Evolutionary conservation across 2,888 invertebrate genomes (phyloP), one percentile per base, ranked within the genome.

Genomic region (Lepidocyrtinus sp.): DNA sequence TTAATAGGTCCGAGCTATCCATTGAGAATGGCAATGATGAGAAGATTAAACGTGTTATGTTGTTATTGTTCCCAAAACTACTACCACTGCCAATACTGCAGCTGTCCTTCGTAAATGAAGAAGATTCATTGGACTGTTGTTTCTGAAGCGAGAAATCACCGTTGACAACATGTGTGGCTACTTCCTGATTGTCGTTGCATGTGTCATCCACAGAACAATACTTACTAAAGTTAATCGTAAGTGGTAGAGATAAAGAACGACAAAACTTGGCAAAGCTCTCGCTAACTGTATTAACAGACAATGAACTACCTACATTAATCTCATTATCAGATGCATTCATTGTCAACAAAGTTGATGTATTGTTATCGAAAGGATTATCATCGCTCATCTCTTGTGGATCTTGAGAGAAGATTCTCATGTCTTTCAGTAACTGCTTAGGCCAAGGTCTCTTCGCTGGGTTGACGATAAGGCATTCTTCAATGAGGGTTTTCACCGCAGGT

Each of bases 401-500:
- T 17, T 81, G 80, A 26, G 70, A 63, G 70, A 84, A 84, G 70
- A 84, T 83, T 63, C 78, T 61, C 12, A 59, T 68, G 71, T 83
- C 81, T 68, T 83, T 76, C 61, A 87, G 73, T 2, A 87, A 59
- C 17, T 80, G 74, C 68, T 82, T 82, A 19, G 86, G 81, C 73
- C 83, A 83, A 2, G 82, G 84, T 68, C 87, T 75, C 36, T 79
- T 81, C 2, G 64, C 36, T n/a, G 85, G 82, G 61, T 84, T 74
- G 7, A 81, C 59, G 22, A 78, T 82, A 62, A 87, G 81, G 71
- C 87, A 87, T 70, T 82, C 72, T 21, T 86, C 79, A 50, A 85
- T 83, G 1, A 85, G 26, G 24, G 55, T 61, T 64, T 36, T 73
- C 82, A 87, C 26, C 9, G 83, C 75, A 9, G 81, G 75, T 25